Evolutionary conservation across 37 sponge, comb jelly and placozoan genomes (phyloP).

Genomic region (Agelas oroides): DNA sequence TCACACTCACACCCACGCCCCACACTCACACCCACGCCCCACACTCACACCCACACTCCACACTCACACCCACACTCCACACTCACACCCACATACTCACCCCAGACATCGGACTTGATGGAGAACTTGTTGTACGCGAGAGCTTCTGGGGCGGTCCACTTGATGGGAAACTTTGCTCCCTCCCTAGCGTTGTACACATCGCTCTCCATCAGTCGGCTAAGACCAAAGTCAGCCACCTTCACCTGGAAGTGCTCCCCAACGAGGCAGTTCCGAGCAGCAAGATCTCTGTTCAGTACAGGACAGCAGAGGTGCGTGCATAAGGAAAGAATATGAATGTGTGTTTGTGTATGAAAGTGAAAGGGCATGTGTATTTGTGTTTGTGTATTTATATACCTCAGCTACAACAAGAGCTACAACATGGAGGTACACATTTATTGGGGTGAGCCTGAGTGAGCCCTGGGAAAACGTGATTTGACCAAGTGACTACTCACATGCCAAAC

Average conservation of each 20-base stretch:
- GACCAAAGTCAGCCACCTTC: conserved; percentile 98
- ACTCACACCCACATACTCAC: conserved; percentile 71
- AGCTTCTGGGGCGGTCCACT: conserved; percentile 99
- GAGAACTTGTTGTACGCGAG: conserved; percentile 97
- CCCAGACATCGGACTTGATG: conserved; percentile 96
- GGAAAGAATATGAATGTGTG: neutral
- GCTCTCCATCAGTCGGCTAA: conserved; percentile 88
- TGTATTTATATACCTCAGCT: neutral
- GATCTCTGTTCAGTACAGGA: conserved; percentile 66
- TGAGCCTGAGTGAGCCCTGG: too few species aligned
- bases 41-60: too few species aligned
- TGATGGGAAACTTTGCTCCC: conserved; percentile 99
- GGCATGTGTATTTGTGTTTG: neutral
- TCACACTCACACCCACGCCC: too few species aligned
- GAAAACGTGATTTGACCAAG: too few species aligned
- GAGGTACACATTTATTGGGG: too few species aligned
- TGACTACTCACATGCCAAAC: too few species aligned
- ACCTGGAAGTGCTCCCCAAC: conserved; percentile 90
- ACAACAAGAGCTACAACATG: too few species aligned
- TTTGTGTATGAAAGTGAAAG: neutral
- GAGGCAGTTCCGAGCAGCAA: conserved; percentile 97
- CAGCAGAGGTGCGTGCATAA: neutral
- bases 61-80: too few species aligned
- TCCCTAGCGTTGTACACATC: conserved; percentile 92
- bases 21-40: too few species aligned